Conservation (phyloP, 2,113 vertebrate genomes). For the Sinocyclocheilus anshuiensis region DNA sequence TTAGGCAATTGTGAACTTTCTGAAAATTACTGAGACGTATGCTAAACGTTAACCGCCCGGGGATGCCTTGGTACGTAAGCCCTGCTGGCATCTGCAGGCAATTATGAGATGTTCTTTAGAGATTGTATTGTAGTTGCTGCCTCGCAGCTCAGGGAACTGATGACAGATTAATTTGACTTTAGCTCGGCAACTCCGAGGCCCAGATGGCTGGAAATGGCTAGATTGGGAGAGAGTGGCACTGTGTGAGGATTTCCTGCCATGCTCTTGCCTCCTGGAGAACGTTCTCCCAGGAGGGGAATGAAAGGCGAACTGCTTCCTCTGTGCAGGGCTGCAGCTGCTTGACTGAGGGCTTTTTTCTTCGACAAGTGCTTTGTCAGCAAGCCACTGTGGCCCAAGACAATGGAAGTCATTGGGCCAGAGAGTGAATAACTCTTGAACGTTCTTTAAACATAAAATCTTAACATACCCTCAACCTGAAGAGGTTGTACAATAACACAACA, state of each 20-base stretch:
- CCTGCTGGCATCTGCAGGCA: constrained; percentile 54
- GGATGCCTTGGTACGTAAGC: constrained; percentile 34
- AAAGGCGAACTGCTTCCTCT: constrained; percentile 57
- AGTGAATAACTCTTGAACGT: not conserved
- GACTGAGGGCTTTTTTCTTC: constrained; percentile 33
- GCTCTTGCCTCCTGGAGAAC: constrained; percentile 36
- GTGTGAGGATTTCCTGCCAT: constrained; percentile 58
- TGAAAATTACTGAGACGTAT: constrained; percentile 19
- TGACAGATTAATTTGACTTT: constrained; percentile 50
- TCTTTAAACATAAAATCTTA: not conserved
- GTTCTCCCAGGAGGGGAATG: constrained; percentile 46
- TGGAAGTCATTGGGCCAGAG: not conserved
- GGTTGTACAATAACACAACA: not conserved
- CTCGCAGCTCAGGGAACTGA: constrained; percentile 45
- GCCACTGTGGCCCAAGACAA: constrained; percentile 10
- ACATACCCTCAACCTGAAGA: not conserved
- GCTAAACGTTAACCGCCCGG: constrained; percentile 37
- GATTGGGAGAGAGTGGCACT: constrained; percentile 40
- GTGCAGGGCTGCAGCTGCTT: constrained; percentile 40
- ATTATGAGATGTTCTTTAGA: constrained; percentile 57
- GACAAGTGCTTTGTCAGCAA: constrained; percentile 38
- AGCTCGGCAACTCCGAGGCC: not conserved
- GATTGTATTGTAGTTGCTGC: constrained; percentile 47
- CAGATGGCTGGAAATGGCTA: constrained; percentile 29
- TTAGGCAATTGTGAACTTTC: not conserved